Evolutionary conservation across 30 jellyfish, hydroid and myxozoan species (phyloP).

Genomic region (Hydractinia symbiolongicarpus): DNA sequence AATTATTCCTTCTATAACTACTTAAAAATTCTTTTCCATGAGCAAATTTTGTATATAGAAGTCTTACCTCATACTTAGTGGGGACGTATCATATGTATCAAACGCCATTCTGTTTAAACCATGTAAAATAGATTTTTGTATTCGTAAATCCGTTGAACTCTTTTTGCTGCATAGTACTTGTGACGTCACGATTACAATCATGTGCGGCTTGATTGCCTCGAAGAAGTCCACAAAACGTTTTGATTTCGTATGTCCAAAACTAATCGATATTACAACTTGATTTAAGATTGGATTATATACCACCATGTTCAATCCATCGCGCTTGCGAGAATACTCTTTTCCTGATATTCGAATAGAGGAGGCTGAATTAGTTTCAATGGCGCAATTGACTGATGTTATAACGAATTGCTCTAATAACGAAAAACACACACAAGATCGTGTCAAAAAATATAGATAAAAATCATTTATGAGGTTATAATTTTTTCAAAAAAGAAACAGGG

Average conservation of each 20-base stretch:
- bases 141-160: neutral
- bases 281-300: neutral
- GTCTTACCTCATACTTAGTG: neutral
- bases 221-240: neutral
- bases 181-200: neutral
- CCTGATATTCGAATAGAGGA: neutral
- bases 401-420: neutral
- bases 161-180: slow-evolving; percentile 3
- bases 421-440: neutral
- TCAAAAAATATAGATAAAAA: neutral
- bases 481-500: no score
- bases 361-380: neutral
- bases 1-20: no score
- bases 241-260: neutral
- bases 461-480: no score
- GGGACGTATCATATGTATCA: neutral
- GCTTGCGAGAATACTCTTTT: neutral
- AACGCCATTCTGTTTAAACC: neutral
- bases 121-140: slow-evolving; percentile 13
- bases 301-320: neutral
- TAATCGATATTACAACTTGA: neutral
- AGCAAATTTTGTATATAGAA: no score
- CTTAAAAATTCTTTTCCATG: no score
- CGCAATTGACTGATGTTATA: slow-evolving; percentile 1
- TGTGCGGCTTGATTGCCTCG: neutral